Conservation (phyloP, 2,797 vertebrate species). For the Cyclopterus lumpus region DNA sequence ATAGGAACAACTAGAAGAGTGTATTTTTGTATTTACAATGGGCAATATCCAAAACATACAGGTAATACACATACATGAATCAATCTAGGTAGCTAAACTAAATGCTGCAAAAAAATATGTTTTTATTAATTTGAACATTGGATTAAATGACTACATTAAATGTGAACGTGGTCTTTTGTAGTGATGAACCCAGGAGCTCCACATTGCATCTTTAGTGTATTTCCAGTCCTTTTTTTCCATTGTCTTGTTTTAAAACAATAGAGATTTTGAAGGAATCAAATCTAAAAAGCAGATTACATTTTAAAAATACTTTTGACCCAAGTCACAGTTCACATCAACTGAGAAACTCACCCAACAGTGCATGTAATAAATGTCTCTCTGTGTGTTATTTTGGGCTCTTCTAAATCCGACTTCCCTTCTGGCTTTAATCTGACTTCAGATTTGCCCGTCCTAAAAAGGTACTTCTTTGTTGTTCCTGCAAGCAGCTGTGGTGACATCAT, state of each 20-base stretch:
- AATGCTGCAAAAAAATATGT: background rate
- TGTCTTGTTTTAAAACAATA: background rate
- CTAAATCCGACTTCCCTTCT: conserved; percentile 51
- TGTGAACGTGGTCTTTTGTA: background rate
- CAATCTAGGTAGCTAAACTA: background rate
- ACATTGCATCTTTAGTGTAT: background rate
- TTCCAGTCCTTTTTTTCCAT: background rate
- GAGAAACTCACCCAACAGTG: conserved; percentile 13
- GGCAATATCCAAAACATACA: background rate
- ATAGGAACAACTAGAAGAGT: background rate
- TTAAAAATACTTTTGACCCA: background rate
- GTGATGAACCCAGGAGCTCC: background rate
- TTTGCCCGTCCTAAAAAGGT: conserved; percentile 67
- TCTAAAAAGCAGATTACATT: background rate
- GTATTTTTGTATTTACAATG: background rate
- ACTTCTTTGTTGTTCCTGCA: conserved; percentile 78
- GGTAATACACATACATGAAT: background rate
- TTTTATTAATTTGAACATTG: background rate
- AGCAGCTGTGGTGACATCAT: conserved; percentile 83
- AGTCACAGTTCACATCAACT: conserved; percentile 9
- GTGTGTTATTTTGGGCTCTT: conserved; percentile 53
- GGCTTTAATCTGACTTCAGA: conserved; percentile 70
- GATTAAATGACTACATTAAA: background rate
- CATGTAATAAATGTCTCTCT: conserved; percentile 48
- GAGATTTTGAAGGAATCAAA: background rate